A percentile compares a stretch with the other conserved stretches of the same genome.
Evolutionary conservation across 2,797 vertebrate species (phyloP).

Genomic region (Melanogrammus aeglefinus): DNA sequence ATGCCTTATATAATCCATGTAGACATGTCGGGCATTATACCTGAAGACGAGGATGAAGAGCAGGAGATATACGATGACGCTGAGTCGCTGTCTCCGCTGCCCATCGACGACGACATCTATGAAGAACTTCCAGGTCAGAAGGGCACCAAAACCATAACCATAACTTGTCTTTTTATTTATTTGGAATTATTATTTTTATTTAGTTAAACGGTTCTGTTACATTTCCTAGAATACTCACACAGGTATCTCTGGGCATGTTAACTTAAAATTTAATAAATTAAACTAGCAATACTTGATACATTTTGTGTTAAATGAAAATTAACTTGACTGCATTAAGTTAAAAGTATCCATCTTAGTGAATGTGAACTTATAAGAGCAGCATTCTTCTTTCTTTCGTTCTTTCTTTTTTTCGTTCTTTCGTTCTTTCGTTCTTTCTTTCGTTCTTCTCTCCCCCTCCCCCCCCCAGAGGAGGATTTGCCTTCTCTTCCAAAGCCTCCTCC

Average conservation of each 20-base stretch:
- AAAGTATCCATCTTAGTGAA: background rate
- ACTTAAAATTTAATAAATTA: no score
- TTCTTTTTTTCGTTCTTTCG: slow-evolving; percentile 36
- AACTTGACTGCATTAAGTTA: background rate
- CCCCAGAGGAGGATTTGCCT: slow-evolving; percentile 73
- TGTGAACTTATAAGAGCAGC: background rate
- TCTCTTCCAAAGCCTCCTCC: slow-evolving; percentile 48
- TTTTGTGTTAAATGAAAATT: background rate
- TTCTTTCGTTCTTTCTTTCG: slow-evolving; percentile 36
- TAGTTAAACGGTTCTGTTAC: no score
- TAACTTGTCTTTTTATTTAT: background rate
- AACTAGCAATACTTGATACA: no score
- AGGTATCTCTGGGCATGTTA: no score
- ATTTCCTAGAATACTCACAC: no score
- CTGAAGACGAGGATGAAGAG: slow-evolving; percentile 81
- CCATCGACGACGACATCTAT: slow-evolving; percentile 86
- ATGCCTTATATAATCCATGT: background rate
- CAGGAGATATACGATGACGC: slow-evolving; percentile 81
- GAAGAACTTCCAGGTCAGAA: slow-evolving; percentile 89
- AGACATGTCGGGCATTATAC: slow-evolving; percentile 85
- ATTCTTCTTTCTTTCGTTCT: background rate
- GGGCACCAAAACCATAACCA: background rate
- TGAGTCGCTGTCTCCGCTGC: background rate
- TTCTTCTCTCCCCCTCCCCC: no score
- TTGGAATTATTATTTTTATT: background rate